phyloP scores from a whole-genome alignment of 2,888 invertebrate genomes.

The Lasius fuliginosus region DNA sequence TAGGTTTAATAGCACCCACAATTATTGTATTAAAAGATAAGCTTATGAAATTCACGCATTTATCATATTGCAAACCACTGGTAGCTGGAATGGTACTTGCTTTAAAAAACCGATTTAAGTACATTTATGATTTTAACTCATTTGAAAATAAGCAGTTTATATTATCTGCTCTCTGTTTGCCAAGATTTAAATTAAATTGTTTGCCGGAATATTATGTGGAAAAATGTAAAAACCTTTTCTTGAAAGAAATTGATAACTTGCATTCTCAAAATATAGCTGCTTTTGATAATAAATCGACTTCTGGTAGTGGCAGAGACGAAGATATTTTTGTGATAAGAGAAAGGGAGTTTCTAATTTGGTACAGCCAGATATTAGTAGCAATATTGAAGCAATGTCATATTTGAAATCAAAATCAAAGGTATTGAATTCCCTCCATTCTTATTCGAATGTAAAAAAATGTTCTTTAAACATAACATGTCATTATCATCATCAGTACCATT shows the following conservation, averaged over 20 bases:
- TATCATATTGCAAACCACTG: neutral
- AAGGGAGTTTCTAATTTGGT: neutral
- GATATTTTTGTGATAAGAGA: constrained; percentile 18
- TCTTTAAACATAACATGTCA: neutral
- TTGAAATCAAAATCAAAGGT: neutral
- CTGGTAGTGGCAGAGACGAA: neutral
- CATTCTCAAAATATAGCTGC: neutral
- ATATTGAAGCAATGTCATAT: neutral
- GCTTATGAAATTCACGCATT: neutral
- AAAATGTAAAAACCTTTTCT: neutral
- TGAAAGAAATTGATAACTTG: neutral
- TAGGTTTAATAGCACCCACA: neutral
- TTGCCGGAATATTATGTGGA: neutral
- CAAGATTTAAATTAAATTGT: constrained; percentile 10
- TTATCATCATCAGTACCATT: neutral
- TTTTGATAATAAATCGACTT: neutral
- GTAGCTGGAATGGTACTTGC: neutral
- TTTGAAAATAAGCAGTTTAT: neutral
- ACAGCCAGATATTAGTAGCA: neutral
- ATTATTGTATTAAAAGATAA: neutral
- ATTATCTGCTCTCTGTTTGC: neutral
- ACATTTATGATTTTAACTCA: neutral
- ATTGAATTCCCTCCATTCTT: neutral
- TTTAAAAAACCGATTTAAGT: neutral
- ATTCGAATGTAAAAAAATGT: constrained; percentile 13